Evolutionary conservation across 2,113 vertebrate species (phyloP), one percentile per base, ranked within the genome.

Genomic region (Thryonomys swinderianus): DNA sequence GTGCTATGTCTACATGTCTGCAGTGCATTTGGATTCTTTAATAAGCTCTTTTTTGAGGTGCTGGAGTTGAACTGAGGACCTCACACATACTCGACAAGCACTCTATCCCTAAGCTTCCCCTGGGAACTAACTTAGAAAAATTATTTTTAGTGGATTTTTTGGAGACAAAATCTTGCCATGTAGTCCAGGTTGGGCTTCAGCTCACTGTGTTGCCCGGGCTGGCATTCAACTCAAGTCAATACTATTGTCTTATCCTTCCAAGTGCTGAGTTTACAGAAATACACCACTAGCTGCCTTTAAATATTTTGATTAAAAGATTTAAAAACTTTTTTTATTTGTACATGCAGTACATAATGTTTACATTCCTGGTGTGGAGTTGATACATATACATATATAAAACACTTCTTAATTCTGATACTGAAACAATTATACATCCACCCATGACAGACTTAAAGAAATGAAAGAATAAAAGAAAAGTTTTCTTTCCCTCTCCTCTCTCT

Each of bases 401-500:
- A 71, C 37, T 13, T 45, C 20, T 25, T 27, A 14, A 45, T 14
- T 73, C 23, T 27, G 1, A 55, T 59, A 80, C 95, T 85, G 42
- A 81, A 83, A 59, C 57, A 81, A 48, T 69, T 95, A 40, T 10
- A 32, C 87, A 27, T 32, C 13, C 1, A 57, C 9, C 32, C 80
- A 10, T 53, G 57, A 59, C 2, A 73, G 61, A 64, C 86, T 95
- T 92, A 23, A 92, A 40, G 61, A 71, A 53, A 80, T 45, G 51
- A 88, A 85, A 95, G 25, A 18, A 42, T 76, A 85, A 92, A 67
- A 79, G 7, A 82, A 93, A 76, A 80, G 5, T 17, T 78, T 61
- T 13, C 1, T 53, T 64, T 12, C 11, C 17, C 4, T 69, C 8
- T 30, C 7, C 3, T 74, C 27, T 79, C 55, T 3, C 18, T 40